Evolutionary conservation across 1,140 invertebrate species (phyloP).

Genomic region (Drosophila paulistorum): DNA sequence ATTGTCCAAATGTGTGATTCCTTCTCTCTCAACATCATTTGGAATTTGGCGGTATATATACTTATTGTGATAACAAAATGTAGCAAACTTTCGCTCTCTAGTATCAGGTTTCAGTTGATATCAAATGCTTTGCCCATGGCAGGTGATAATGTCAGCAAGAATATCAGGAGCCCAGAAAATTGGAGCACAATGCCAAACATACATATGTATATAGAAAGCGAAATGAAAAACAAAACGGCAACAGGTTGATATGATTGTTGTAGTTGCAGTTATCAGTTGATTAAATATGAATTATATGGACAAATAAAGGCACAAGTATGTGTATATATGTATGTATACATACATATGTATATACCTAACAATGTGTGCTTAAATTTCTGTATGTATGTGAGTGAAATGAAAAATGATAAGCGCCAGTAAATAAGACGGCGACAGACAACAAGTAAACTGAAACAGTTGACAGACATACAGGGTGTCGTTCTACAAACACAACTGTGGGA

Average conservation of each 20-base stretch:
- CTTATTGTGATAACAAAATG: constrained; percentile 44
- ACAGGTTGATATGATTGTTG: constrained; percentile 44
- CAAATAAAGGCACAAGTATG: constrained; percentile 49
- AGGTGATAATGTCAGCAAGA: constrained; percentile 69
- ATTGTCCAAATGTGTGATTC: too few species aligned
- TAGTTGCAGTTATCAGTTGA: constrained; percentile 70
- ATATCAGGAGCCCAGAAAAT: constrained; percentile 71
- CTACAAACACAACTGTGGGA: background rate
- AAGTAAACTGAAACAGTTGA: constrained; percentile 6
- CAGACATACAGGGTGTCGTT: constrained; percentile 55
- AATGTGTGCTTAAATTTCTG: constrained; percentile 1
- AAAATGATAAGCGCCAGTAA: constrained; percentile 71
- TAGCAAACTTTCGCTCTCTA: background rate
- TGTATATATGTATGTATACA: background rate
- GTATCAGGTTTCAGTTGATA: constrained; percentile 27
- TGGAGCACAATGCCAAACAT: constrained; percentile 45
- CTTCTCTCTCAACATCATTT: background rate
- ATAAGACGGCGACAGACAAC: constrained; percentile 34
- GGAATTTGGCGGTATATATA: constrained; percentile 13
- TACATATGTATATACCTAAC: constrained; percentile 4
- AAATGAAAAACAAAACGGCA: constrained; percentile 44
- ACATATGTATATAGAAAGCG: constrained; percentile 1
- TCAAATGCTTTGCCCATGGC: constrained; percentile 45
- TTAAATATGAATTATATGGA: constrained; percentile 79
- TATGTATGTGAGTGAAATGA: constrained; percentile 21